Base-by-base conservation (phyloP, 1,140 invertebrate species). In the Euura lappo region DNA sequence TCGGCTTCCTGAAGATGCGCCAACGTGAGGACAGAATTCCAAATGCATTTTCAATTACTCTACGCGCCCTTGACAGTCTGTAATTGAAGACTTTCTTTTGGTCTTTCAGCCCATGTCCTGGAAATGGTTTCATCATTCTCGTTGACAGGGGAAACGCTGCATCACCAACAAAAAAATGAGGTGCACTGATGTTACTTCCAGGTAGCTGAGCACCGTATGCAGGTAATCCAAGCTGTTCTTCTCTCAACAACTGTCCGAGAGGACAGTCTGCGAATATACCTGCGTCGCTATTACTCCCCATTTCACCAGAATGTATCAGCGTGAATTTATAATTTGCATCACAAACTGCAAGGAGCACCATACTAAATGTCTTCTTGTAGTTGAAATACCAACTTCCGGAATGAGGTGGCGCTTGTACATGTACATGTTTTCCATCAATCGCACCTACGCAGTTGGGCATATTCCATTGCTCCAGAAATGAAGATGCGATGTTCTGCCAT, bases 351-450 rank as follows among this genome's bases (percentile, higher is more conserved):
- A 85, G 74, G 8, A 85, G 74, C 68, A 85, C 81, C 47, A 84
- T 79, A 46, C 78, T 80, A 68, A 79, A 82, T 44, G 69, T 74
- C 6, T 73, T 70, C 72, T 85, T 85, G 69, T 85, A 84, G 77
- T 87, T 88, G 65, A 77, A 85, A 78, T 79, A 87, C 45, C 76
- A 70, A 47, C 78, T 77, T 72, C 84, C 84, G 72, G 79, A 78
- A 10, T 78, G 75, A 43, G 66, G 1, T 28, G 83, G 85, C 44
- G 70, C 68, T 45, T 79, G 46, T 72, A 70, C 47, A 68, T 76
- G 70, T 68, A 87, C 76, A 71, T 88, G 86, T 70, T 87, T 88
- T 42, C 86, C 86, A 71, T 84, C 83, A 8, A 84, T 70, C 13
- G 83, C 79, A 45, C 79, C 82, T 4, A 85, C 69, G 72, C 80